Percentiles rank a stretch among this genome's conserved stretches.
phyloP scores from a whole-genome alignment of 2,888 invertebrate genomes.

The Xestia sexstrigata region DNA sequence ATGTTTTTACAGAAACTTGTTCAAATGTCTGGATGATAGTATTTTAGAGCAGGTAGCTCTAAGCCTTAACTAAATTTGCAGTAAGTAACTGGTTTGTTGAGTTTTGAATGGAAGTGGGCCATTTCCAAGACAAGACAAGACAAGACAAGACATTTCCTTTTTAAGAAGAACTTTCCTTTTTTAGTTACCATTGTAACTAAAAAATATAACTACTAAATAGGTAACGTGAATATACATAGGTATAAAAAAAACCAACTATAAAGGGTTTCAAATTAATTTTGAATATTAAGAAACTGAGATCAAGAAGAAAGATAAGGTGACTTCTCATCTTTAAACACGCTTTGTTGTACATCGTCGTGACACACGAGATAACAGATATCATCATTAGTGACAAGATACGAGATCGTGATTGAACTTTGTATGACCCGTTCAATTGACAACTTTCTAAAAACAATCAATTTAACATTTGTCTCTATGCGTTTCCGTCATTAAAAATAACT shows the following conservation, averaged over 20 bases:
- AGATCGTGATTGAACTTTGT: constrained; percentile 31
- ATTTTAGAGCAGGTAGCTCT: background rate
- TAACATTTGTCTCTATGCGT: background rate
- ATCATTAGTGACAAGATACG: constrained; percentile 24
- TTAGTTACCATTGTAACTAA: background rate
- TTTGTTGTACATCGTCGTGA: constrained; percentile 31
- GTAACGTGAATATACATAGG: too few relatives aligned
- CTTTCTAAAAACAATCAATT: constrained; percentile 33
- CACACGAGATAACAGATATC: constrained; percentile 26
- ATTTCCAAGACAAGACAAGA: too few relatives aligned
- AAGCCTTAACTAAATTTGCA: background rate
- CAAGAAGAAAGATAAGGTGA: background rate
- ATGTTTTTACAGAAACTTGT: background rate
- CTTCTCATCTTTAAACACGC: constrained; percentile 25
- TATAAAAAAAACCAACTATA: too few relatives aligned
- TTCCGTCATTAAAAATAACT: background rate
- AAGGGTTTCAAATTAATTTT: constrained; percentile 8
- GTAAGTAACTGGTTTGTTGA: background rate
- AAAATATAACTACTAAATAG: too few relatives aligned
- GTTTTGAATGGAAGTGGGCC: background rate
- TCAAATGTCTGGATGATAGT: constrained; percentile 1
- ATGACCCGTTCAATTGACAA: constrained; percentile 23
- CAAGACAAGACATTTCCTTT: too few relatives aligned
- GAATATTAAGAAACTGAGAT: constrained; percentile 22
- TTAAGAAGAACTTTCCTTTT: too few relatives aligned